A percentile compares a stretch with the other conserved stretches of the same genome.
Conservation (phyloP, 2,888 invertebrate genomes). For the Drosophila longiperda region DNA sequence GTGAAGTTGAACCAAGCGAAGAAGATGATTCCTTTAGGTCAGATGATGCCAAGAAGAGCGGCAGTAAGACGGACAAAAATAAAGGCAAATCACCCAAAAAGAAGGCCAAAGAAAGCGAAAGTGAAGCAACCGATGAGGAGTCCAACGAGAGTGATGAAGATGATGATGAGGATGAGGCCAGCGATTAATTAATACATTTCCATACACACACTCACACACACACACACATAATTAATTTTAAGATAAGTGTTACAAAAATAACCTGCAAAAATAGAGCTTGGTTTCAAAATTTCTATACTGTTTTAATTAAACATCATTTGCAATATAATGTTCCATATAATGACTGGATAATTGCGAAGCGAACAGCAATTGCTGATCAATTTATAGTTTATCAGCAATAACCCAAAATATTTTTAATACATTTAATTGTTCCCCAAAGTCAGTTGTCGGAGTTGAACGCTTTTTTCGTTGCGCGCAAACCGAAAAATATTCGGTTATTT, state of each 20-base stretch:
- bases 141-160: constrained; percentile 55
- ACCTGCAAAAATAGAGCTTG: constrained; percentile 9
- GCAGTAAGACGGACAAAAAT: constrained; percentile 47
- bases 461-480: constrained; percentile 11
- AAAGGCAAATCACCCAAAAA: constrained; percentile 47
- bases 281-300: constrained; percentile 13
- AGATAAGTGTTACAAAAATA: constrained; percentile 43
- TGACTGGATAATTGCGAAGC: constrained; percentile 25
- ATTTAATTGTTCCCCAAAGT: constrained; percentile 6
- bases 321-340: constrained; percentile 34
- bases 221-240: constrained; percentile 37
- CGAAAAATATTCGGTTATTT: neutral
- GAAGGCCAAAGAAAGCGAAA: constrained; percentile 83
- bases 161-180: constrained; percentile 60
- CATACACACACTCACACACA: constrained; percentile 7
- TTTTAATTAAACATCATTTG: constrained; percentile 37
- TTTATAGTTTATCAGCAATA: constrained; percentile 13
- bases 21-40: constrained; percentile 87
- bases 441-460: constrained; percentile 10
- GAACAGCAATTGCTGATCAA: constrained; percentile 13
- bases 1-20: constrained; percentile 79
- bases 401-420: neutral
- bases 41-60: constrained; percentile 80
- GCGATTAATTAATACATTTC: constrained; percentile 58
- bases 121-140: constrained; percentile 80